These are phyloP conservation scores for Condylostylus longicornis DNA, from an alignment of 1,140 invertebrate species.

Conservation along the genomic window DNA sequence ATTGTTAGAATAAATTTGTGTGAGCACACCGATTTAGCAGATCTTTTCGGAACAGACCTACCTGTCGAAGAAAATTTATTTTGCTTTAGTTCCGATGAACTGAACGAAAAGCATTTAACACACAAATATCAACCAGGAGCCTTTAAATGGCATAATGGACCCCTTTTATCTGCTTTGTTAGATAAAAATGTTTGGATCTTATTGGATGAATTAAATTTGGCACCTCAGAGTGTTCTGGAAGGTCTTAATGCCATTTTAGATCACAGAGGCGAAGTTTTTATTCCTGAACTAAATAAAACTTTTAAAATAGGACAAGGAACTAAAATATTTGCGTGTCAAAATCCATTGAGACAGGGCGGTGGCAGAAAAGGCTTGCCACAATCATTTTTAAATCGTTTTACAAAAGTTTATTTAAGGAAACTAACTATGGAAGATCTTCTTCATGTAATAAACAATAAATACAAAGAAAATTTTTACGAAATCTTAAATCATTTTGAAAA, in stretches of 20 bases:
- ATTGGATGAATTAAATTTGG: conserved; percentile 96
- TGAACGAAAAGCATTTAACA: not conserved
- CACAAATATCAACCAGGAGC: conserved; percentile 48
- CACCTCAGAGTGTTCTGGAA: conserved; percentile 95
- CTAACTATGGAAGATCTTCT: conserved; percentile 62
- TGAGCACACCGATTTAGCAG: conserved; percentile 95
- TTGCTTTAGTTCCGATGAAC: conserved; percentile 6
- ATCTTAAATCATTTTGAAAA: conserved; percentile 12
- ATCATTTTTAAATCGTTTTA: conserved; percentile 97
- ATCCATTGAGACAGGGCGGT: conserved; percentile 92
- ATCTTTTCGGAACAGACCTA: conserved; percentile 95
- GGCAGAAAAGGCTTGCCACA: conserved; percentile 87
- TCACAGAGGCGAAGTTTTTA: conserved; percentile 89
- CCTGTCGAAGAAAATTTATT: conserved; percentile 64
- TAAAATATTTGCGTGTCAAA: conserved; percentile 94
- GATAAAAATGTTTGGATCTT: conserved; percentile 83
- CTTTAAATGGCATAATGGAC: conserved; percentile 94
- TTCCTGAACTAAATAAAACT: conserved; percentile 82
- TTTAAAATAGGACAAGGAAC: conserved; percentile 67
- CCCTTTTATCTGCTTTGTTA: conserved; percentile 82
- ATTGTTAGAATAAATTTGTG: conserved; percentile 92
- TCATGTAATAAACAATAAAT: conserved; percentile 25
- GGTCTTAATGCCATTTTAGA: conserved; percentile 97
- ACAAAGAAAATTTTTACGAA: conserved; percentile 15
- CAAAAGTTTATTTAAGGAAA: conserved; percentile 82